These are phyloP conservation scores for Onychostruthus taczanowskii DNA, from an alignment of 2,113 vertebrate genomes.

Conservation along the genomic window DNA sequence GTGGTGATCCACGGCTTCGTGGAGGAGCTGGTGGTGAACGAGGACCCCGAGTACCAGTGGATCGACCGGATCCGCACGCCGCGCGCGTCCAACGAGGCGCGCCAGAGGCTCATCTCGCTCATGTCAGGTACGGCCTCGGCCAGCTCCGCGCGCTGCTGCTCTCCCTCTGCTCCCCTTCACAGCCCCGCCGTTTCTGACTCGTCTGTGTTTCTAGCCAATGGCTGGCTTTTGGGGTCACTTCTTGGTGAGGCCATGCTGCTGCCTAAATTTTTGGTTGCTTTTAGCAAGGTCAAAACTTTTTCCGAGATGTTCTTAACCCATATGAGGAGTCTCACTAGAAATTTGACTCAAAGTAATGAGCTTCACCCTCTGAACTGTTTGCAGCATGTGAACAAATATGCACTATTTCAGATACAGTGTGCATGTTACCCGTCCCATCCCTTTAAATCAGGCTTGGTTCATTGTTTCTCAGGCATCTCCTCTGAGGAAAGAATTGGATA, in stretches of 20 bases:
- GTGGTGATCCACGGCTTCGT: constrained; percentile 95
- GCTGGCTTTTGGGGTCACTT: not conserved
- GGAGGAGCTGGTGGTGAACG: constrained; percentile 97
- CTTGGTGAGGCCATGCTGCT: not conserved
- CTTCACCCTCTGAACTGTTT: not conserved
- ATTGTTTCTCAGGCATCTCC: not conserved
- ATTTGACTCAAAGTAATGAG: not conserved
- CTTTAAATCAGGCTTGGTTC: not conserved
- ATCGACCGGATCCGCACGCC: constrained; percentile 97
- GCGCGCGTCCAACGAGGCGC: constrained; percentile 94
- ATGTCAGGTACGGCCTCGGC: constrained; percentile 87
- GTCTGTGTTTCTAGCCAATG: not conserved
- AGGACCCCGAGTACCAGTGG: constrained; percentile 99
- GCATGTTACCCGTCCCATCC: not conserved
- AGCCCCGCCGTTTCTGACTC: not conserved
- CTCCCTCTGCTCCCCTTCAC: too few species aligned
- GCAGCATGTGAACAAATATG: not conserved
- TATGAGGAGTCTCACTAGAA: not conserved
- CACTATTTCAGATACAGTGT: not conserved
- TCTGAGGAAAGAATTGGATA: not conserved
- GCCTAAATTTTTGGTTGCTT: not conserved
- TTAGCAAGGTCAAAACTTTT: not conserved
- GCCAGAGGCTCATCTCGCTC: constrained; percentile 95
- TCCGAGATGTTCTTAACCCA: not conserved
- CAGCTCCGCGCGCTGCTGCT: too few species aligned